These are phyloP conservation scores for Eremophila alpestris DNA, from an alignment of 2,797 vertebrate genomes.

Conservation along the genomic window DNA sequence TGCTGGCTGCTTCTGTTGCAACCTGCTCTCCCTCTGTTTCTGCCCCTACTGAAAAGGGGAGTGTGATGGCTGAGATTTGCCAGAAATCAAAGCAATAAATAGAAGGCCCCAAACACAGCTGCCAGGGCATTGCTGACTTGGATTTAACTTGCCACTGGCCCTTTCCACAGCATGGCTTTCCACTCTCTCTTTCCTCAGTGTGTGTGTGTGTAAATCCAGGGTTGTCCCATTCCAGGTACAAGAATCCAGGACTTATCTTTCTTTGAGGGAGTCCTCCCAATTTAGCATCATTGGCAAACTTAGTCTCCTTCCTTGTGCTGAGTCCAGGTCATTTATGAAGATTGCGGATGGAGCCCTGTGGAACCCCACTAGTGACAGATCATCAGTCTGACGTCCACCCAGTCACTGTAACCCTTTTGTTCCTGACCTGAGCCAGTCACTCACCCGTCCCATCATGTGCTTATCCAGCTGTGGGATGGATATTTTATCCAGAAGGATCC, in stretches of 20 bases:
- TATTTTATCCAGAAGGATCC: not conserved
- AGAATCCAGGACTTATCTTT: not conserved
- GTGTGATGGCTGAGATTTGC: not conserved
- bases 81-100: not conserved
- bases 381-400: not conserved
- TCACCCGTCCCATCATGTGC: not conserved
- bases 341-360: not conserved
- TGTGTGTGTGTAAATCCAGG: not conserved
- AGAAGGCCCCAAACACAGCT: not conserved
- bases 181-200: not conserved
- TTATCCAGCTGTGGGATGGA: not conserved
- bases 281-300: not conserved
- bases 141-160: not conserved
- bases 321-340: not conserved
- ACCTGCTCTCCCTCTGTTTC: not conserved
- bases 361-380: not conserved
- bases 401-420: not conserved
- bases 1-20: not conserved
- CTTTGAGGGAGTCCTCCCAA: not conserved
- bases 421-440: rapidly evolving
- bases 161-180: not conserved
- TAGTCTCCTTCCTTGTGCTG: too few species aligned
- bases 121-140: not conserved
- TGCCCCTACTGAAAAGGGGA: not conserved
- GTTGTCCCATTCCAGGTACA: not conserved